phyloP scores from a whole-genome alignment of 2,888 invertebrate genomes.

The Dicyrtoma fusca region DNA sequence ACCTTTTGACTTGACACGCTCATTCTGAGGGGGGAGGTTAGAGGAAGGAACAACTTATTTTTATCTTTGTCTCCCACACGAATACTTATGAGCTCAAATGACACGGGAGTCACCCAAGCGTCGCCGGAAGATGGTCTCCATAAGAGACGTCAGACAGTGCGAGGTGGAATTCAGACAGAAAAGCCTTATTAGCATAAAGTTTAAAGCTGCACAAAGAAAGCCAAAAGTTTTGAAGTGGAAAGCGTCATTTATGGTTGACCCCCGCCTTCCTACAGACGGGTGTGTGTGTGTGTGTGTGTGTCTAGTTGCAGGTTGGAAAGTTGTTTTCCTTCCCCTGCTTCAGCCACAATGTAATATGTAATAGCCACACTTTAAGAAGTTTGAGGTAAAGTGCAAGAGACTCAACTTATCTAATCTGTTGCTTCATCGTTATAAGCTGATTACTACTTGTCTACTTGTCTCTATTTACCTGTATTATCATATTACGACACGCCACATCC shows the following conservation, averaged over 20 bases:
- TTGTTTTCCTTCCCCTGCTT: neutral
- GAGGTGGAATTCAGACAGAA: too few species aligned
- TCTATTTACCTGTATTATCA: neutral
- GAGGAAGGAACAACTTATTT: neutral
- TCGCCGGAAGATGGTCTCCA: neutral
- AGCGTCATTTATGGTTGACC: too few species aligned
- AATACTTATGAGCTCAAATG: conserved; percentile 9
- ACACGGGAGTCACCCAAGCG: conserved; percentile 5
- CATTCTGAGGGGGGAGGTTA: neutral
- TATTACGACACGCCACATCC: too few species aligned
- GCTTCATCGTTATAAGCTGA: conserved; percentile 17
- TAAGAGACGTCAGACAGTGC: too few species aligned
- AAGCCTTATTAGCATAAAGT: too few species aligned
- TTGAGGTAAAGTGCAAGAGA: neutral
- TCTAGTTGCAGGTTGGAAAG: too few species aligned
- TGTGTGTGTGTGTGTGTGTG: too few species aligned
- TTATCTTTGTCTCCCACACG: conserved; percentile 17
- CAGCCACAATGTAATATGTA: neutral
- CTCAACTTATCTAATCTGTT: conserved; percentile 21
- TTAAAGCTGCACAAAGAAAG: too few species aligned
- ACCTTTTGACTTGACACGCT: conserved; percentile 5
- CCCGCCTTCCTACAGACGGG: too few species aligned
- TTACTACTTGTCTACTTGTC: conserved; percentile 8
- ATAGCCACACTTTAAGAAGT: too few species aligned
- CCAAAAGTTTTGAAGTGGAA: too few species aligned